Base-by-base conservation (phyloP, 2,888 invertebrate genomes). In the Spatulosminthurus flaviceps region DNA sequence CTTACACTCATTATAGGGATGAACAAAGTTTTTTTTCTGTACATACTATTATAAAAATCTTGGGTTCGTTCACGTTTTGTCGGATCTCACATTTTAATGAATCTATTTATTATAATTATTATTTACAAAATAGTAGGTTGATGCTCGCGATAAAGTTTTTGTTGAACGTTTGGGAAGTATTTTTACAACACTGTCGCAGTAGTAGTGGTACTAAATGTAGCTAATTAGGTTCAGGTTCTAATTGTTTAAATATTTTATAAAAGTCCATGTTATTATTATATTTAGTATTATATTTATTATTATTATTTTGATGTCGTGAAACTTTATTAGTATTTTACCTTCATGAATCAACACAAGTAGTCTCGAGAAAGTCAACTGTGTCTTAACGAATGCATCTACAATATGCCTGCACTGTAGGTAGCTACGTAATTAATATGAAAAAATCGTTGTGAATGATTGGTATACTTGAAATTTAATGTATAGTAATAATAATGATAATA, bases 371-470 rank as follows among this genome's bases (percentile, higher is more conserved):
- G 34, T n/a, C n/a, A n/a, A n/a, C n/a, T n/a, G 34, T 34, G 34
- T 34, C 34, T 51, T 51, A 51, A n/a, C 2, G 1, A 9, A 19
- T 51, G n/a, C 24, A 22, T 51, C 72, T 72, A 72, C 72, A 72
- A 72, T 22, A 72, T 72, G 72, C 72, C 72, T 72, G 72, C 72
- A 72, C 41, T 72, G 72, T 72, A 72, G 72, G n/a, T 51, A 19
- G 51, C 51, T 51, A 51, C 51, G n/a, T n/a, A n/a, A n/a, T 51
- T 11, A 51, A n/a, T 34, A 34, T 34, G n/a, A n/a, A n/a, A 51
- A 51, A 51, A 51, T 51, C 51, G 51, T 51, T 51, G 51, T 51
- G 51, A 19, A 51, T 51, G 51, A 51, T 51, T 5, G 16, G 16
- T n/a, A 51, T n/a, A n/a, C n/a, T n/a, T n/a, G n/a, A n/a, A n/a